Evolutionary conservation across 2,797 vertebrate species (phyloP).

Genomic region (Xenentodon cancila): DNA sequence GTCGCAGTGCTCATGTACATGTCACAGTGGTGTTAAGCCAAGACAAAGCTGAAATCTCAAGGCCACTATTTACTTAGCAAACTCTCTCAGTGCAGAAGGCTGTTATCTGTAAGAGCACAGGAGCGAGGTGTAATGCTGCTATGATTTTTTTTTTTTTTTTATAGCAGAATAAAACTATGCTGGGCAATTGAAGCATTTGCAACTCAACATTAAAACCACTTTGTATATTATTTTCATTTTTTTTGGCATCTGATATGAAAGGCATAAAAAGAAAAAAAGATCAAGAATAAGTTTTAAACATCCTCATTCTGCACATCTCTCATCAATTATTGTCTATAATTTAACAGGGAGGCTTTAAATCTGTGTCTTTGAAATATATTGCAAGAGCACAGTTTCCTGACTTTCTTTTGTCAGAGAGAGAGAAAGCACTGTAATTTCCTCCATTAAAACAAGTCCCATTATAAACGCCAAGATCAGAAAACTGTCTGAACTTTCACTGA

Average conservation of each 20-base stretch:
- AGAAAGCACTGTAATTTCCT: conserved; percentile 55
- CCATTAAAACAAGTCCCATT: conserved; percentile 55
- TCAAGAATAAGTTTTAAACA: conserved; percentile 12
- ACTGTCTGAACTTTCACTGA: conserved; percentile 40
- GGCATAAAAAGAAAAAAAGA: conserved; percentile 22
- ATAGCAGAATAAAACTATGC: conserved; percentile 6
- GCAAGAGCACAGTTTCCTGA: conserved; percentile 64
- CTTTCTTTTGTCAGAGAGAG: conserved; percentile 34
- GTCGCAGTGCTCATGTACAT: conserved; percentile 44
- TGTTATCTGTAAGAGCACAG: no score
- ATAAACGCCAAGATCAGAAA: conserved; percentile 59
- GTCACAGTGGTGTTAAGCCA: conserved; percentile 56
- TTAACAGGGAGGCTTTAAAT: conserved; percentile 49
- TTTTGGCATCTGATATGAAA: neutral
- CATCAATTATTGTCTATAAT: conserved; percentile 27
- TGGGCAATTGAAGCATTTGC: conserved; percentile 13
- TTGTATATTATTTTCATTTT: conserved; percentile 3
- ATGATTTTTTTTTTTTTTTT: no score
- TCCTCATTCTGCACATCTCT: conserved; percentile 34
- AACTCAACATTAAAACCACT: conserved; percentile 6
- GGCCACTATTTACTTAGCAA: conserved; percentile 43
- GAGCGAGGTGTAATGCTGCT: neutral
- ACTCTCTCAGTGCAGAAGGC: conserved; percentile 19
- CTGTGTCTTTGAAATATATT: conserved; percentile 49
- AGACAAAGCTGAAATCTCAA: conserved; percentile 54